Percentiles rank a stretch among this genome's conserved stretches.
Conservation (phyloP, 2,888 invertebrate genomes). For the Mellilla xanthometata region DNA sequence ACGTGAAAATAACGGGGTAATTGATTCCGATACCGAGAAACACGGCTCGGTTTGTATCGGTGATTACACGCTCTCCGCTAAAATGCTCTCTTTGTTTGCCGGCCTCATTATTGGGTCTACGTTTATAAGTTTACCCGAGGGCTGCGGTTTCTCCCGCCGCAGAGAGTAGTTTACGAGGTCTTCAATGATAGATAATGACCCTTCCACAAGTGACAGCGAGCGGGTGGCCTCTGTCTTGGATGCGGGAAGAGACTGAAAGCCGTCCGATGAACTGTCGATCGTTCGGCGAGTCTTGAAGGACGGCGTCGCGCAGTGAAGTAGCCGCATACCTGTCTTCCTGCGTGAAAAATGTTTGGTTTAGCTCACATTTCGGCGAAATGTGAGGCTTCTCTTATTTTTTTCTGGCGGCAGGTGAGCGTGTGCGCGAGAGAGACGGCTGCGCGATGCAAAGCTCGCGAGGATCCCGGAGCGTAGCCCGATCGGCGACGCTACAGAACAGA, state of each 20-base stretch:
- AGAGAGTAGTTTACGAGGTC: constrained; percentile 54
- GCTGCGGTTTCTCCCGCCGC: constrained; percentile 37
- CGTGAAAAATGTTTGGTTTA: constrained; percentile 60
- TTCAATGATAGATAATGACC: constrained; percentile 63
- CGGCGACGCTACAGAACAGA: constrained; percentile 4
- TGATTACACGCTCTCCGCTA: constrained; percentile 62
- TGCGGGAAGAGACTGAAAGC: constrained; percentile 12
- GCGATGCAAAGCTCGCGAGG: constrained; percentile 60
- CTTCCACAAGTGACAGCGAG: constrained; percentile 57
- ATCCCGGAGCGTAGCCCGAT: constrained; percentile 40
- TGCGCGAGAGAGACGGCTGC: constrained; percentile 66
- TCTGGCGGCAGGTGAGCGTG: constrained; percentile 66
- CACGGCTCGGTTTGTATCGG: constrained; percentile 58
- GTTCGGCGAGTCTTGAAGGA: constrained; percentile 26
- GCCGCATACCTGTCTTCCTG: constrained; percentile 55
- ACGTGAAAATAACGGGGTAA: constrained; percentile 60
- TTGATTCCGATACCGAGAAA: constrained; percentile 56
- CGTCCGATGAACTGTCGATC: constrained; percentile 10
- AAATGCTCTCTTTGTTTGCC: constrained; percentile 63
- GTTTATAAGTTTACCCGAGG: constrained; percentile 30
- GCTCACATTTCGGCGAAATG: constrained; percentile 74
- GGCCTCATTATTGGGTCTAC: constrained; percentile 49
- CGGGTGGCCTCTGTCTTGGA: constrained; percentile 40
- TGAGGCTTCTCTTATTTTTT: constrained; percentile 67
- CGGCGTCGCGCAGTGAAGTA: constrained; percentile 33